These are phyloP conservation scores for Cotesia typhae DNA, from an alignment of 1,140 invertebrate species.

Conservation along the genomic window DNA sequence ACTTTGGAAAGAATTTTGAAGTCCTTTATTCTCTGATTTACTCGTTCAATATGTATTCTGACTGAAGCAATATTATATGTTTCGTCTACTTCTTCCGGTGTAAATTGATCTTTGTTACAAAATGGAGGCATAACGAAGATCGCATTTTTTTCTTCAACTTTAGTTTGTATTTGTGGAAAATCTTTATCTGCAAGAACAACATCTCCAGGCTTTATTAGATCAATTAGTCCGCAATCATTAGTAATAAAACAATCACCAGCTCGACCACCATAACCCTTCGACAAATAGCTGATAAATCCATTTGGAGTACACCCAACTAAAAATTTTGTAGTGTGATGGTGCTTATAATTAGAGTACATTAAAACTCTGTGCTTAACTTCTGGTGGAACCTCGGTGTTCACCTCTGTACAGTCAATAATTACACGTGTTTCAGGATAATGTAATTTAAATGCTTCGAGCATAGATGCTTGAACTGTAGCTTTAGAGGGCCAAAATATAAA, in stretches of 20 bases:
- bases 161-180: slow-evolving; percentile 40
- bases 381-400: slow-evolving; percentile 44
- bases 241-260: slow-evolving; percentile 24
- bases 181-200: slow-evolving; percentile 53
- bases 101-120: too few species aligned
- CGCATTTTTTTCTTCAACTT: slow-evolving; percentile 33
- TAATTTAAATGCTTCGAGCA: slow-evolving; percentile 46
- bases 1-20: too few species aligned
- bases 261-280: slow-evolving; percentile 44
- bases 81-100: too few species aligned
- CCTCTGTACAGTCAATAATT: slow-evolving; percentile 51
- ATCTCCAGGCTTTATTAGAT: slow-evolving; percentile 47
- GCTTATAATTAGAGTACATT: slow-evolving; percentile 43
- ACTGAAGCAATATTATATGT: too few species aligned
- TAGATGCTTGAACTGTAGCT: slow-evolving; percentile 28
- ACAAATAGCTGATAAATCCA: slow-evolving; percentile 47
- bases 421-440: slow-evolving; percentile 43
- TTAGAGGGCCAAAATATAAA: slow-evolving; percentile 38
- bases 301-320: slow-evolving; percentile 49
- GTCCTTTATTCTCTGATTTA: too few species aligned
- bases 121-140: slow-evolving; percentile 52
- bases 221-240: slow-evolving; percentile 36
- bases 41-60: too few species aligned
- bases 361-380: slow-evolving; percentile 23
- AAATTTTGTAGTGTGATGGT: slow-evolving; percentile 43